Conservation (phyloP, 2,797 vertebrate species). For the Atherinosoma microstoma region DNA sequence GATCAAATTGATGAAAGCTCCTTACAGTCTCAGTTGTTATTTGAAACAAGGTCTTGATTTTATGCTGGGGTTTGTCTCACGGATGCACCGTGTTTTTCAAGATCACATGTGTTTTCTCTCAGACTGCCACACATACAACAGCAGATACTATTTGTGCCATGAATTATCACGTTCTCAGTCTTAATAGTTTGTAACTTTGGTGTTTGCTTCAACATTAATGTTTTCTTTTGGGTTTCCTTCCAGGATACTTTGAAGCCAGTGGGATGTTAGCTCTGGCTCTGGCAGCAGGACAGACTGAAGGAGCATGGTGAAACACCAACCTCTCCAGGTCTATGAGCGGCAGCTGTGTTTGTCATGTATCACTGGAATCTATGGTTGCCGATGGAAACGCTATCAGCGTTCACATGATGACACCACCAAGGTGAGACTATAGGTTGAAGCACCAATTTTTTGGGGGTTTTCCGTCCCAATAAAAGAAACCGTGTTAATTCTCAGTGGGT, state of each 20-base stretch:
- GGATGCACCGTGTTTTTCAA: constrained; percentile 27
- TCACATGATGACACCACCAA: constrained; percentile 97
- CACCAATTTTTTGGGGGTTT: not conserved
- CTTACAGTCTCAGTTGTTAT: constrained; percentile 48
- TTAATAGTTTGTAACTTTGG: not conserved
- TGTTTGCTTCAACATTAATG: not conserved
- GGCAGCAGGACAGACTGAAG: constrained; percentile 80
- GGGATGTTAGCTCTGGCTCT: constrained; percentile 84
- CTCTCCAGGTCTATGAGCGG: constrained; percentile 98
- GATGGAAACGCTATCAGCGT: constrained; percentile 98
- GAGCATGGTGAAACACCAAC: constrained; percentile 99
- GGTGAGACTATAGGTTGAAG: constrained; percentile 79
- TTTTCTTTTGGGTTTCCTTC: constrained; percentile 10
- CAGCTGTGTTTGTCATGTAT: constrained; percentile 98
- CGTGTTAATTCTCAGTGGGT: not conserved
- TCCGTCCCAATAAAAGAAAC: not conserved
- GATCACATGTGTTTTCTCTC: constrained; percentile 35
- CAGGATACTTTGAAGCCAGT: constrained; percentile 82
- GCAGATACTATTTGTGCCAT: not conserved
- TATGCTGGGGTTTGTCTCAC: constrained; percentile 27
- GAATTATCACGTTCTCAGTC: not conserved
- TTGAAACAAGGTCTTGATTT: constrained; percentile 44
- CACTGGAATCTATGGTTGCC: constrained; percentile 97
- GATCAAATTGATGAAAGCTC: constrained; percentile 35
- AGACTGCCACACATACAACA: constrained; percentile 29